Evolutionary conservation across 2,888 invertebrate species (phyloP).

Genomic region (Ophion ellenae): DNA sequence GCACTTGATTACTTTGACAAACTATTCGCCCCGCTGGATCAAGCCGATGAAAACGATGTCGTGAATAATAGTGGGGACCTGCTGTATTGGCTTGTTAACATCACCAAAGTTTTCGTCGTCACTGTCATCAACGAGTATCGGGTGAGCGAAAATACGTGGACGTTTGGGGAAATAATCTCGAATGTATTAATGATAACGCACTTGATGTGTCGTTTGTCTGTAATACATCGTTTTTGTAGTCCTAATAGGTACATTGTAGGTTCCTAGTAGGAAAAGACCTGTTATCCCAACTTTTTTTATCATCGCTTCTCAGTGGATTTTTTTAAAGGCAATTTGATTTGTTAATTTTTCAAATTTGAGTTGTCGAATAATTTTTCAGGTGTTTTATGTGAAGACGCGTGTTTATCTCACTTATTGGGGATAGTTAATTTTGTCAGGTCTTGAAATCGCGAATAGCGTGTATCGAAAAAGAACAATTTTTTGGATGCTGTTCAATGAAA

Average conservation of each 20-base stretch:
- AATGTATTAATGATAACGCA: background rate
- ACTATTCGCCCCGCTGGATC: slow-evolving; percentile 25
- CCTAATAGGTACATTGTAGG: too few relatives aligned
- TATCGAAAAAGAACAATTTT: too few relatives aligned
- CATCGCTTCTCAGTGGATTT: background rate
- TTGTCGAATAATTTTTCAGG: too few relatives aligned
- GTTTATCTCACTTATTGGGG: too few relatives aligned
- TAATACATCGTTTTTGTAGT: background rate
- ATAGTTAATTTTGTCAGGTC: too few relatives aligned
- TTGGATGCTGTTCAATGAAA: too few relatives aligned
- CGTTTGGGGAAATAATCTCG: background rate
- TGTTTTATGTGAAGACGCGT: too few relatives aligned
- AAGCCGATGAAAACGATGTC: slow-evolving; percentile 32
- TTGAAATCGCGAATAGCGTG: too few relatives aligned
- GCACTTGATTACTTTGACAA: slow-evolving; percentile 47
- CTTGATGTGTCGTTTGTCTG: background rate
- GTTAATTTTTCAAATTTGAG: too few relatives aligned
- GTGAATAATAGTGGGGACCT: slow-evolving; percentile 19
- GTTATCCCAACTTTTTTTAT: background rate
- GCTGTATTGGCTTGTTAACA: background rate
- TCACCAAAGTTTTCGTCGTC: slow-evolving; percentile 19
- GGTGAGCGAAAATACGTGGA: slow-evolving; percentile 39
- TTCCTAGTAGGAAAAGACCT: too few relatives aligned
- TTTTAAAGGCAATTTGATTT: background rate
- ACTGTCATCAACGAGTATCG: slow-evolving; percentile 6